A percentile compares a stretch with the other conserved stretches of the same genome.
These are phyloP conservation scores for Anser cygnoides DNA, from an alignment of 2,113 vertebrate species.

Conservation along the genomic window DNA sequence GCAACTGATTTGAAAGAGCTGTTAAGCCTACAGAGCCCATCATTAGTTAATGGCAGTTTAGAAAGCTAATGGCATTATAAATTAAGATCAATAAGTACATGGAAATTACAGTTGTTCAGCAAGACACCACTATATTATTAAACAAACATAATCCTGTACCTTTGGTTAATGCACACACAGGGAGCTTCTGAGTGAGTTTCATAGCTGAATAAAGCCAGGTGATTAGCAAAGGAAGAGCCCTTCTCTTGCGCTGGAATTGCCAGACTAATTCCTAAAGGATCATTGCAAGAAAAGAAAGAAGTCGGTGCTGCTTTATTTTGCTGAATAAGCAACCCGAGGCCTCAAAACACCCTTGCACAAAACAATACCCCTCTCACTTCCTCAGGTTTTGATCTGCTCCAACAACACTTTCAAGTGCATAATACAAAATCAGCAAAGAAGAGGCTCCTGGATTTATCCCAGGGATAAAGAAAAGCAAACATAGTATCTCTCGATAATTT, in stretches of 20 bases:
- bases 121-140: conserved; percentile 77
- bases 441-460: conserved; percentile 56
- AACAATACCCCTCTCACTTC: conserved; percentile 1
- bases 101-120: conserved; percentile 83
- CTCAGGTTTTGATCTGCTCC: conserved; percentile 20
- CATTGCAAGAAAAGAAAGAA: conserved; percentile 20
- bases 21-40: conserved; percentile 80
- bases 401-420: conserved; percentile 48
- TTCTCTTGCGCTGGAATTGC: conserved; percentile 43
- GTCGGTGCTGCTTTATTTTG: conserved; percentile 49
- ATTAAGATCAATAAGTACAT: conserved; percentile 86
- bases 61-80: conserved; percentile 85
- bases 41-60: conserved; percentile 85
- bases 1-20: conserved; percentile 83
- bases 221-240: conserved; percentile 65
- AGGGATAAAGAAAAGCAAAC: conserved; percentile 60
- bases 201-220: conserved; percentile 55
- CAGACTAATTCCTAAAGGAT: conserved; percentile 60
- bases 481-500: conserved; percentile 33
- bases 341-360: background rate
- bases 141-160: conserved; percentile 73
- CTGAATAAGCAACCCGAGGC: conserved; percentile 68
- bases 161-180: conserved; percentile 57
- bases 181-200: conserved; percentile 57
- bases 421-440: conserved; percentile 53